phyloP scores from a whole-genome alignment of 2,888 invertebrate species.

The Drosophila pseudotakahashii region DNA sequence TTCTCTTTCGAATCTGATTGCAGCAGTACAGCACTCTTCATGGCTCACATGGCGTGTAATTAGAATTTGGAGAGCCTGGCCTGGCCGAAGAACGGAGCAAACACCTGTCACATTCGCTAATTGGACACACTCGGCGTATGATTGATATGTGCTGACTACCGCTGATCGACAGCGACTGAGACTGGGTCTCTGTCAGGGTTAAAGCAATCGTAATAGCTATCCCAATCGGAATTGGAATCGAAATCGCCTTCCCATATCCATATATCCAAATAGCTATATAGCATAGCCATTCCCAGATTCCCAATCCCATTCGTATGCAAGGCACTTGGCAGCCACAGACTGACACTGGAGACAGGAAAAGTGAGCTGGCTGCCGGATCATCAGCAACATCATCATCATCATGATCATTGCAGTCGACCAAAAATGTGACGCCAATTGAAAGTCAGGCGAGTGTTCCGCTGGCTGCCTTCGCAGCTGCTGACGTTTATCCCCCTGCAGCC shows the following conservation, averaged over 20 bases:
- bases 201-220: constrained; percentile 2
- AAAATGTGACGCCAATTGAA: constrained; percentile 74
- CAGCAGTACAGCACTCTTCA: constrained; percentile 9
- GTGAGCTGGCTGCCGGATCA: constrained; percentile 72
- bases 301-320: constrained; percentile 57
- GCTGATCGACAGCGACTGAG: constrained; percentile 44
- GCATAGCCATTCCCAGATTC: constrained; percentile 20
- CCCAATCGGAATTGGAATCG: constrained; percentile 1
- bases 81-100: constrained; percentile 32
- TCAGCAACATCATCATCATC: constrained; percentile 60
- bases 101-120: constrained; percentile 41
- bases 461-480: constrained; percentile 37
- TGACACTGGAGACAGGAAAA: constrained; percentile 79
- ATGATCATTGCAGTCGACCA: constrained; percentile 60
- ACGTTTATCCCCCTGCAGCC: constrained; percentile 13
- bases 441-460: constrained; percentile 51
- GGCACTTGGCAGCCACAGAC: constrained; percentile 45
- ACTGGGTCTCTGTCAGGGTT: constrained; percentile 48
- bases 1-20: constrained; percentile 12
- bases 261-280: constrained; percentile 11
- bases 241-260: constrained; percentile 43
- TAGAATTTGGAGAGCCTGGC: constrained; percentile 30
- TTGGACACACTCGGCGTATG: constrained; percentile 50
- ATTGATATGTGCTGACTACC: constrained; percentile 38
- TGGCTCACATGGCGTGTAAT: constrained; percentile 46